These are phyloP conservation scores for Diorhabda elongata DNA, from an alignment of 1,140 invertebrate species.

Conservation along the genomic window DNA sequence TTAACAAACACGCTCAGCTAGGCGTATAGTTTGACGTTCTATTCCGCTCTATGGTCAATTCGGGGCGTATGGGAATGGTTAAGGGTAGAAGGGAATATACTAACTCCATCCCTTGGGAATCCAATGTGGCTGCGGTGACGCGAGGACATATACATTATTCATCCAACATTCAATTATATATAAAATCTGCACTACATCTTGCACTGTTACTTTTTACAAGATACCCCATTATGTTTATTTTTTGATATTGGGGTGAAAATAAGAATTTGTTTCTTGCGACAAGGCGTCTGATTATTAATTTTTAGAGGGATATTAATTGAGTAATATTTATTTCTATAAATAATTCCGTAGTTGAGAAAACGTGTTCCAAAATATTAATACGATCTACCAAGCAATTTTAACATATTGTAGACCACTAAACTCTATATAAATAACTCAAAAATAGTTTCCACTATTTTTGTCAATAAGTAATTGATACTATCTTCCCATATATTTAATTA, in stretches of 20 bases:
- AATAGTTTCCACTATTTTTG: no score
- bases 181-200: conserved; percentile 30
- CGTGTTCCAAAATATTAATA: no score
- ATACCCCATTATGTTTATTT: conserved; percentile 11
- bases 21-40: conserved; percentile 27
- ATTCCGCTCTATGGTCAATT: conserved; percentile 31
- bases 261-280: conserved; percentile 13
- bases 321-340: no score
- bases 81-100: conserved; percentile 22
- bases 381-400: no score
- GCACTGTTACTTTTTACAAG: conserved; percentile 5
- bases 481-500: no score
- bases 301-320: not conserved
- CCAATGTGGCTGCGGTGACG: conserved; percentile 24
- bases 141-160: conserved; percentile 38
- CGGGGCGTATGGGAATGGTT: conserved; percentile 18
- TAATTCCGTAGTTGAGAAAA: no score
- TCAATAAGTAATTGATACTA: no score
- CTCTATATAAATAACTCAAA: no score
- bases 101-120: conserved; percentile 34
- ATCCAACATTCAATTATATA: conserved; percentile 40
- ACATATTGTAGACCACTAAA: no score
- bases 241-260: conserved; percentile 9
- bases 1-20: conserved; percentile 32
- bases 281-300: not conserved